These are phyloP conservation scores for Lobophora halterata DNA, from an alignment of 2,888 invertebrate genomes.

Conservation along the genomic window DNA sequence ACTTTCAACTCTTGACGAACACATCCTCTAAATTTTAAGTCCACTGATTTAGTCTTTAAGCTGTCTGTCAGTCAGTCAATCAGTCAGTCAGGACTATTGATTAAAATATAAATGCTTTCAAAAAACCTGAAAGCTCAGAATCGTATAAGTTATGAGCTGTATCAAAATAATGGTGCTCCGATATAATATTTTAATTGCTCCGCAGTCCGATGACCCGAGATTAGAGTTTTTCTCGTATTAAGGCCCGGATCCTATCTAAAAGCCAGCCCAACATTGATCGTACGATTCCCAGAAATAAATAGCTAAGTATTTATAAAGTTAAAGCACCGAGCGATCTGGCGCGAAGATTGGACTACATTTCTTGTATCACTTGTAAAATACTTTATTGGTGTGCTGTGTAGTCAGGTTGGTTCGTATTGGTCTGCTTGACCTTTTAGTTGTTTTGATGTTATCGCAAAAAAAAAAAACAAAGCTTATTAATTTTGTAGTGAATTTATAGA, in stretches of 20 bases:
- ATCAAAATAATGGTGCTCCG: constrained; percentile 9
- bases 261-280: constrained; percentile 54
- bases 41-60: too few species aligned
- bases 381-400: constrained; percentile 72
- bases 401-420: constrained; percentile 42
- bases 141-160: neutral
- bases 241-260: constrained; percentile 32
- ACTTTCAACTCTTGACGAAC: too few species aligned
- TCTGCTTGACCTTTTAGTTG: constrained; percentile 9
- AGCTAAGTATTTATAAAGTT: constrained; percentile 78
- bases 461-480: too few species aligned
- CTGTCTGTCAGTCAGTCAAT: too few species aligned
- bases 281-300: constrained; percentile 78
- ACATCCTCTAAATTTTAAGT: too few species aligned
- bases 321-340: constrained; percentile 68
- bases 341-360: constrained; percentile 65
- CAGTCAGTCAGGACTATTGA: too few species aligned
- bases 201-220: constrained; percentile 31
- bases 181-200: constrained; percentile 31
- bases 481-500: too few species aligned
- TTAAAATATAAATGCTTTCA: too few species aligned
- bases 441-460: too few species aligned
- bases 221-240: constrained; percentile 35
- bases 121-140: neutral
- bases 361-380: constrained; percentile 80